Conservation (phyloP, 1,140 invertebrate genomes). For the Scaptomyza montana region DNA sequence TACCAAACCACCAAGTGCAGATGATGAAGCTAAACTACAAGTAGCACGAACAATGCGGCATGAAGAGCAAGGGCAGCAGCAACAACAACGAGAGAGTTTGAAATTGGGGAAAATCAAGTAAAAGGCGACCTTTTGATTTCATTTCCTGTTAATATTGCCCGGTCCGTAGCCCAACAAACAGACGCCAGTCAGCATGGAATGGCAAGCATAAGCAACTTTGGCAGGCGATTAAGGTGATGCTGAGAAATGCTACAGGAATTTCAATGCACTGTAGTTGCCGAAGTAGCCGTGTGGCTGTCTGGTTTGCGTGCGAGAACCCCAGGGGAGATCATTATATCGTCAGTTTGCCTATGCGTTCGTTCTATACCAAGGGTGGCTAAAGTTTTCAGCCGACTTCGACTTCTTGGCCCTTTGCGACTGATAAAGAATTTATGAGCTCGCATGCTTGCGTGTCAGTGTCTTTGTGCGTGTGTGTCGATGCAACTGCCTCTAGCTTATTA, state of each 20-base stretch:
- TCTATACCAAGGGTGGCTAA: conserved; percentile 35
- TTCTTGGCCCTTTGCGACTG: conserved; percentile 59
- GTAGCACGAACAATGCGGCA: conserved; percentile 62
- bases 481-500: conserved; percentile 19
- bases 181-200: conserved; percentile 43
- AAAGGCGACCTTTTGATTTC: conserved; percentile 81
- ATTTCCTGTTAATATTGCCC: conserved; percentile 80
- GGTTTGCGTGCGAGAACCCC: conserved; percentile 33
- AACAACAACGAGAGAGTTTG: conserved; percentile 25
- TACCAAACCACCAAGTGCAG: conserved; percentile 68
- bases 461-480: conserved; percentile 3
- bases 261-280: conserved; percentile 60
- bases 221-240: conserved; percentile 81
- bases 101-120: conserved; percentile 78
- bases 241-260: conserved; percentile 74
- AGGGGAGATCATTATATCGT: conserved; percentile 80
- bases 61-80: background rate
- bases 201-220: conserved; percentile 78
- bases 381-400: conserved; percentile 62
- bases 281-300: background rate
- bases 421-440: conserved; percentile 76
- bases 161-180: conserved; percentile 26
- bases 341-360: conserved; percentile 55
- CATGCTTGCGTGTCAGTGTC: conserved; percentile 23
- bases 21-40: conserved; percentile 79